Conservation (phyloP, 2,888 invertebrate genomes). For the Myopa tessellatipennis region DNA sequence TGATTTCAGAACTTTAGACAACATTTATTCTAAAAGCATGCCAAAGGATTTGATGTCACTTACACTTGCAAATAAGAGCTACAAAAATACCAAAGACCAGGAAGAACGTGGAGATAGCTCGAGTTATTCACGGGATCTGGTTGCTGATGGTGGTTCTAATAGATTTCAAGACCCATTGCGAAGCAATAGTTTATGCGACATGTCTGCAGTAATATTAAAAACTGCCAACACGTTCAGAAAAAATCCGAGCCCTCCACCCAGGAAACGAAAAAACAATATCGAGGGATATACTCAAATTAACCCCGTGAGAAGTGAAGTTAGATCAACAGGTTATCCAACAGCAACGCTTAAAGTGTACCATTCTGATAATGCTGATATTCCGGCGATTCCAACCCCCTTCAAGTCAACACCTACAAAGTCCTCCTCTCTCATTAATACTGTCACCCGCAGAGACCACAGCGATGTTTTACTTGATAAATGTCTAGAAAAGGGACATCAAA, state of each 20-base stretch:
- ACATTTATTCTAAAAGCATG: not conserved
- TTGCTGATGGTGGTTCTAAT: slow-evolving; percentile 67
- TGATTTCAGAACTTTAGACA: not conserved
- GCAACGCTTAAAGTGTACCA: too few relatives aligned
- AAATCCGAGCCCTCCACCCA: not conserved
- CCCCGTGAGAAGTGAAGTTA: slow-evolving; percentile 41
- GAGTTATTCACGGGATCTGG: slow-evolving; percentile 68
- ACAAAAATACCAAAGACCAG: not conserved
- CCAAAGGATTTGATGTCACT: not conserved
- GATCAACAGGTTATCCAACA: too few relatives aligned
- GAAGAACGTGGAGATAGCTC: slow-evolving; percentile 44
- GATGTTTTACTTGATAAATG: slow-evolving; percentile 66
- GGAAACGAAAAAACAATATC: not conserved
- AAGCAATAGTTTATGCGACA: slow-evolving; percentile 60
- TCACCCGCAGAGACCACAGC: slow-evolving; percentile 41
- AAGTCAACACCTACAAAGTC: too few relatives aligned
- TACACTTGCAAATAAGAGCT: not conserved
- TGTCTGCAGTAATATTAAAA: not conserved
- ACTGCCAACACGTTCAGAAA: not conserved
- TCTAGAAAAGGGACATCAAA: slow-evolving; percentile 65
- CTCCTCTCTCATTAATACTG: too few relatives aligned
- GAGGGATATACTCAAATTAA: not conserved
- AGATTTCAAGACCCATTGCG: slow-evolving; percentile 72
- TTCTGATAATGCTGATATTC: too few relatives aligned
- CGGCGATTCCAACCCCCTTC: too few relatives aligned